Conservation (phyloP, 2,888 invertebrate genomes). For the Apotomis turbidana region DNA sequence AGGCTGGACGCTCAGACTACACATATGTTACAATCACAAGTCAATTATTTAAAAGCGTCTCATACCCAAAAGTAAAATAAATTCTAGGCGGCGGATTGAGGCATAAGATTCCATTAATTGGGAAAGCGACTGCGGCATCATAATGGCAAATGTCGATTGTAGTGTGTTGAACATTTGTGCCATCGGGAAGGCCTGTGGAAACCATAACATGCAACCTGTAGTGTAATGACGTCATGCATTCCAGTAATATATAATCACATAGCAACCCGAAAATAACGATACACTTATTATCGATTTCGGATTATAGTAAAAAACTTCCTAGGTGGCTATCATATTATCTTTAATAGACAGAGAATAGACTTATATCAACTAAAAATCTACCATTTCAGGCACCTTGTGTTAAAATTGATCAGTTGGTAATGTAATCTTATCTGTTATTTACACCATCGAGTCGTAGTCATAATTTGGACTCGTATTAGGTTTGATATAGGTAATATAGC, state of each 20-base stretch:
- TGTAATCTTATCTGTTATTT: conserved; percentile 43
- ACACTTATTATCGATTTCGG: too few species aligned
- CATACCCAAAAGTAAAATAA: conserved; percentile 83
- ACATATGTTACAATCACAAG: conserved; percentile 2
- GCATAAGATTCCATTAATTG: conserved; percentile 83
- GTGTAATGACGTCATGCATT: conserved; percentile 2
- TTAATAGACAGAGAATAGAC: too few species aligned
- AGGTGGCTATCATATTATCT: too few species aligned
- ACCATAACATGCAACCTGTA: conserved; percentile 47
- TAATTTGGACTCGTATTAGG: conserved; percentile 56
- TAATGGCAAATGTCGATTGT: conserved; percentile 84
- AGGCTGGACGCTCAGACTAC: neutral
- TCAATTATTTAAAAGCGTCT: conserved; percentile 46
- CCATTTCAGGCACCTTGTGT: too few species aligned
- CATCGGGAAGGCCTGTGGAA: conserved; percentile 87
- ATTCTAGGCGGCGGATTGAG: conserved; percentile 84
- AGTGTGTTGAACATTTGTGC: conserved; percentile 90
- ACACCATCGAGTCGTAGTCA: conserved; percentile 55
- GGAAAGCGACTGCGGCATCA: conserved; percentile 80
- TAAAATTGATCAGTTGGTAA: neutral
- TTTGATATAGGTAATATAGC: neutral
- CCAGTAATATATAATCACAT: too few species aligned
- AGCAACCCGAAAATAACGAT: too few species aligned
- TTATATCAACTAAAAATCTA: too few species aligned
- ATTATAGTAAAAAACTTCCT: too few species aligned